phyloP scores from a whole-genome alignment of 2,797 vertebrate genomes.

The Diglossa cyanea region DNA sequence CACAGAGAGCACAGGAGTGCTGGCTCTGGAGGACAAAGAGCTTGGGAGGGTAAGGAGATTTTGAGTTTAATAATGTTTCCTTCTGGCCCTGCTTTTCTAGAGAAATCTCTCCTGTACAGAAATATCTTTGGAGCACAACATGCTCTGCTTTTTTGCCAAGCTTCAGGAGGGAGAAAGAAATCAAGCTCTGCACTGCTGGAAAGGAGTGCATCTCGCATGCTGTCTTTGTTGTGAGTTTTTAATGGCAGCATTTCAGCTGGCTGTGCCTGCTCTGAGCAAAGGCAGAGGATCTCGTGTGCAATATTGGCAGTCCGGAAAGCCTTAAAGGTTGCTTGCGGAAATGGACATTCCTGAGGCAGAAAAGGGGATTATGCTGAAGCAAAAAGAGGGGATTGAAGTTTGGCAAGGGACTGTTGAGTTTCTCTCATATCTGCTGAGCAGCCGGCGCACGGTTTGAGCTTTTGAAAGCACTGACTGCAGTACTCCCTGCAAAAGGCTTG shows the following conservation, averaged over 20 bases:
- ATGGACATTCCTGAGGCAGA: constrained; percentile 53
- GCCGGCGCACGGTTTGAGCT: not conserved
- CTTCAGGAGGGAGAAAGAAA: not conserved
- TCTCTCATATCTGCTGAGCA: constrained; percentile 30
- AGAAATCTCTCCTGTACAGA: constrained; percentile 48
- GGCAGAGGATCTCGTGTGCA: constrained; percentile 22
- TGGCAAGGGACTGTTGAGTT: constrained; percentile 4
- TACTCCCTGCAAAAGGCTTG: not conserved
- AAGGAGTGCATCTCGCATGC: constrained; percentile 18
- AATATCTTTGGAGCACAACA: constrained; percentile 37
- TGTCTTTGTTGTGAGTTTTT: constrained; percentile 30
- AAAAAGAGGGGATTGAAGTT: constrained; percentile 30
- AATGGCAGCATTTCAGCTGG: constrained; percentile 44
- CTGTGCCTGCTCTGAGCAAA: constrained; percentile 20
- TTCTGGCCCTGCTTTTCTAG: constrained; percentile 14
- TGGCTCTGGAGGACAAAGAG: constrained; percentile 97
- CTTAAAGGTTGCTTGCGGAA: constrained; percentile 39
- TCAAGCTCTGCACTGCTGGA: constrained; percentile 13
- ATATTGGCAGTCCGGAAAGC: constrained; percentile 24
- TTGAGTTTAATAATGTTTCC: not conserved
- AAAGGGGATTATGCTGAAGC: constrained; percentile 51
- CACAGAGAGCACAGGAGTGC: constrained; percentile 94
- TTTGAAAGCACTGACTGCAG: not conserved
- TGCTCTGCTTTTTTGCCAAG: constrained; percentile 54
- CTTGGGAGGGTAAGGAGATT: constrained; percentile 87